phyloP scores from a whole-genome alignment of 92 coral and sea anemone species.

The Umimayanthus chanpuru region DNA sequence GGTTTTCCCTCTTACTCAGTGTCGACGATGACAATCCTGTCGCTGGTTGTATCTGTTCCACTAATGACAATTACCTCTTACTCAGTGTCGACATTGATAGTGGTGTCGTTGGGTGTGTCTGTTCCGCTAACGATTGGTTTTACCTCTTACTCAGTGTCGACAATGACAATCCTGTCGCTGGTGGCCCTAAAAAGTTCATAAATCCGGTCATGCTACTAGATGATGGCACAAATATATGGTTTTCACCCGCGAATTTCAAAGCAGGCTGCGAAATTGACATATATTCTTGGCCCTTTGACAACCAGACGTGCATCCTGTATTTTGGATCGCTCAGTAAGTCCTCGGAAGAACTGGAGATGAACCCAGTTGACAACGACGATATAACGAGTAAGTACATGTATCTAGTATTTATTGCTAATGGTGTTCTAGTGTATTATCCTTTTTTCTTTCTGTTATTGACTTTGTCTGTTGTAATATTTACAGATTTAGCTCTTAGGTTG shows the following conservation, averaged over 20 bases:
- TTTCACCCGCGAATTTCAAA: slow-evolving; percentile 84
- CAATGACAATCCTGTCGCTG: background rate
- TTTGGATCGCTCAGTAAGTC: slow-evolving; percentile 63
- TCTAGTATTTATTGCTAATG: too few species aligned
- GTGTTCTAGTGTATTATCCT: too few species aligned
- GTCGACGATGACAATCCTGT: background rate
- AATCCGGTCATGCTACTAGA: background rate
- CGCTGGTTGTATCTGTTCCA: too few species aligned
- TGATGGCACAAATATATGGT: slow-evolving; percentile 47
- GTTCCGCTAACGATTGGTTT: too few species aligned
- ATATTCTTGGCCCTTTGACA: slow-evolving; percentile 75
- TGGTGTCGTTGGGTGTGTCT: too few species aligned
- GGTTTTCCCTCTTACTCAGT: too few species aligned
- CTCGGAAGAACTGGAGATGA: background rate
- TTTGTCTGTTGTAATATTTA: too few species aligned
- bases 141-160: background rate
- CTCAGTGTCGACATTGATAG: too few species aligned
- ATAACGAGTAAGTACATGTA: background rate
- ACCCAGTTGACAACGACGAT: background rate
- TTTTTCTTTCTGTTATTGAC: too few species aligned
- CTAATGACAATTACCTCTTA: too few species aligned
- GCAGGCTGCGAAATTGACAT: slow-evolving; percentile 71
- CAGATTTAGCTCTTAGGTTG: too few species aligned
- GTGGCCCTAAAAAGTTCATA: background rate
- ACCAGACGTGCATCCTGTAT: slow-evolving; percentile 62